Base-by-base conservation (phyloP, 1,140 invertebrate genomes). In the Mactra quadrangularis region DNA sequence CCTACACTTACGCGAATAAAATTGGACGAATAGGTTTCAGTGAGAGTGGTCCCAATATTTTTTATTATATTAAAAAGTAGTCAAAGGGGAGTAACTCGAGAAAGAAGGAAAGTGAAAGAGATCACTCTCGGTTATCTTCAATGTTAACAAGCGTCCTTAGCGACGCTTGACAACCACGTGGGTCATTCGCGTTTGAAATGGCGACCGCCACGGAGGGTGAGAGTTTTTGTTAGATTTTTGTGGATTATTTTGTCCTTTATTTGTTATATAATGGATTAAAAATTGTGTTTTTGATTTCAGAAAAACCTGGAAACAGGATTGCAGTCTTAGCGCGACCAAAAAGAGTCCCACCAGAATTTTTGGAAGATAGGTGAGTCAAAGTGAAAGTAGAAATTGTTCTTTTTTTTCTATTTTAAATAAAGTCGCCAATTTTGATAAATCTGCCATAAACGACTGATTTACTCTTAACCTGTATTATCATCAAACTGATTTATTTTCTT, bases 321-420 rank as follows among this genome's bases (percentile, higher is more conserved):
- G 59, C 75, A 29, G 29, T 81, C 47, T 74, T 83, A 55, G 38
- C 76, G 41, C 41, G 45, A 41, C 60, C 82, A 38, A 84, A 84
- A 62, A 64, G 47, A 17, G 47, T 84, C 22, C 52, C 62, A 17
- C 31, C 68, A 22, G 82, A 59, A 25, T 85, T 81, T 68, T 45
- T 81, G 33, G 52, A 79, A 60, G 71, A 81, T 52, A 45, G 76
- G 82, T 81, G 59, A 82, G 62, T 79, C 15, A n/a, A 82, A 72
- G 27, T 72, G 66, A 82, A 82, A 82, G 78, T 82, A 82, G 66
- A 82, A 33, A 38, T 53, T 27, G 4, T n/a, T n/a, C n/a, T n/a
- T n/a, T n/a, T n/a, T n/a, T n/a, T n/a, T n/a, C n/a, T n/a, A n/a
- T n/a, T n/a, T n/a, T n/a, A n/a, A n/a, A n/a, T n/a, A n/a, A n/a